These are phyloP conservation scores for Hucho hucho DNA, from an alignment of 2,113 vertebrate species.

Conservation along the genomic window DNA sequence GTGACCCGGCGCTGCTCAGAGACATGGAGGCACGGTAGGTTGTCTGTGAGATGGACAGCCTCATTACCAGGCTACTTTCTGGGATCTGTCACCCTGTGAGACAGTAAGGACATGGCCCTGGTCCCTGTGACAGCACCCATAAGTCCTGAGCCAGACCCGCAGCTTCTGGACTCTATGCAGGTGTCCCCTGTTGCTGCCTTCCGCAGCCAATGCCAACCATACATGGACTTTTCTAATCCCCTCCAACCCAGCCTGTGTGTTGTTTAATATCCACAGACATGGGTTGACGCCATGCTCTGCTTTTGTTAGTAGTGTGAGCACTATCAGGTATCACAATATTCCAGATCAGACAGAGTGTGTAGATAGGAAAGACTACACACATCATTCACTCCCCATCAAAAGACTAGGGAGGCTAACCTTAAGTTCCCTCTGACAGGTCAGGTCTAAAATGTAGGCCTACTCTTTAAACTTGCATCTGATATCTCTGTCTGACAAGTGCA, in stretches of 20 bases:
- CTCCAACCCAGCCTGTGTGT: constrained; percentile 52
- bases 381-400: too few species aligned
- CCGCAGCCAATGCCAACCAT: constrained; percentile 32
- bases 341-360: constrained; percentile 41
- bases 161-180: constrained; percentile 70
- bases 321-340: constrained; percentile 51
- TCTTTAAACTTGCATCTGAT: too few species aligned
- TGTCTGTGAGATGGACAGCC: constrained; percentile 34
- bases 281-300: constrained; percentile 60
- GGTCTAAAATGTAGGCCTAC: too few species aligned
- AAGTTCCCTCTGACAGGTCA: too few species aligned
- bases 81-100: constrained; percentile 60
- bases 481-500: too few species aligned
- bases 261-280: constrained; percentile 56
- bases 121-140: constrained; percentile 69
- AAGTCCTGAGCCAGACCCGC: constrained; percentile 53
- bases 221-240: constrained; percentile 40
- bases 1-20: neutral
- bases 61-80: constrained; percentile 56
- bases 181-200: constrained; percentile 53
- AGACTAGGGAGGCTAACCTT: too few species aligned
- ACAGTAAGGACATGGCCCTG: constrained; percentile 57
- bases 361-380: constrained; percentile 34
- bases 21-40: neutral
- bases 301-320: constrained; percentile 39